A percentile compares a stretch with the other conserved stretches of the same genome.
Evolutionary conservation across 92 coral and sea anemone genomes (phyloP).

Genomic region (Chrysogorgia sp.): DNA sequence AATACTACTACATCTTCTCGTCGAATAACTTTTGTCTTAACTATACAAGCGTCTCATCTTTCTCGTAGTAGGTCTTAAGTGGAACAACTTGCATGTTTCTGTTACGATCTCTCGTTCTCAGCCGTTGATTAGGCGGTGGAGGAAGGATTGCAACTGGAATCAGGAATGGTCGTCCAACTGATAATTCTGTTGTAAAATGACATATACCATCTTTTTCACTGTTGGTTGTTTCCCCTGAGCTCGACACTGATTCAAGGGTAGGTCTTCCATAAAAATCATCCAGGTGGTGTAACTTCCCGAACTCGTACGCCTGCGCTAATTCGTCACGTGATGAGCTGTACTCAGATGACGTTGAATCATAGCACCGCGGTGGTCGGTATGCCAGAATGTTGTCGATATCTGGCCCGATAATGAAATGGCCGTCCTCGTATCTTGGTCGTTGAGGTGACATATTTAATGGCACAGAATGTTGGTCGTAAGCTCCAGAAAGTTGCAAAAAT

Average conservation of each 20-base stretch:
- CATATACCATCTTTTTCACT: slow-evolving; percentile 98
- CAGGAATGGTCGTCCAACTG: slow-evolving; percentile 39
- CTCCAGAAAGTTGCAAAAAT: slow-evolving; percentile 24
- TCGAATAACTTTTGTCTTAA: no score
- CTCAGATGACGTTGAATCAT: slow-evolving; percentile 98
- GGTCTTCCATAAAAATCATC: slow-evolving; percentile 95
- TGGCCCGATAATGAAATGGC: slow-evolving; percentile 39
- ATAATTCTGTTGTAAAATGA: slow-evolving; percentile 72
- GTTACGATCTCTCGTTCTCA: slow-evolving; percentile 39
- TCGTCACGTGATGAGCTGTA: slow-evolving; percentile 99
- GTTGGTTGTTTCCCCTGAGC: slow-evolving; percentile 91
- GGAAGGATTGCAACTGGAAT: slow-evolving; percentile 42
- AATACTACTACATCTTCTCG: no score
- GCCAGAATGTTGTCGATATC: slow-evolving; percentile 64
- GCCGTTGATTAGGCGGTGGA: slow-evolving; percentile 44
- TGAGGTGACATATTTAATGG: slow-evolving; percentile 24
- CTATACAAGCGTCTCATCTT: slow-evolving; percentile 43
- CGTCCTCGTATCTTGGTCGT: slow-evolving; percentile 45
- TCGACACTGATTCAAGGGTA: slow-evolving; percentile 93
- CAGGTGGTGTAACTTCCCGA: slow-evolving; percentile 91
- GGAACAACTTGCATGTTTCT: slow-evolving; percentile 22
- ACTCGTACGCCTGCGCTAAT: slow-evolving; percentile 89
- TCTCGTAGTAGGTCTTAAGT: slow-evolving; percentile 38
- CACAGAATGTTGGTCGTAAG: not conserved
- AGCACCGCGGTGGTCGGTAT: slow-evolving; percentile 83